Percentiles rank a stretch among this genome's conserved stretches.
Conservation (phyloP, 2,888 invertebrate genomes). For the Phortica okadai region DNA sequence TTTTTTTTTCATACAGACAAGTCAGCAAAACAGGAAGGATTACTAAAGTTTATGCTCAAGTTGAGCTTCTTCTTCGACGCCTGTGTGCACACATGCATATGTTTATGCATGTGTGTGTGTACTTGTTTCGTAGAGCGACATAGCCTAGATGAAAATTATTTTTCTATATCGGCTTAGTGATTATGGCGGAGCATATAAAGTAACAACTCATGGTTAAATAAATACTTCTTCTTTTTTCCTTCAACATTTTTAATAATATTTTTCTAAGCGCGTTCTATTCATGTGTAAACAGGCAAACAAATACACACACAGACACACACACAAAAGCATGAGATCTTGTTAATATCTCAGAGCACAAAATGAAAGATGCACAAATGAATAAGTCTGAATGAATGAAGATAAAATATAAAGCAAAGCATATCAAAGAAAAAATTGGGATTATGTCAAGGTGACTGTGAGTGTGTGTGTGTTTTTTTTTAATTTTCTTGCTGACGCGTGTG, state of each 20-base stretch:
- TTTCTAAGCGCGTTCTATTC: conserved; percentile 3
- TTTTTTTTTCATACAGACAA: background rate
- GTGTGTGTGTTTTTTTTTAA: background rate
- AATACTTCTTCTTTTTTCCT: background rate
- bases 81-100: background rate
- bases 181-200: background rate
- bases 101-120: background rate
- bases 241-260: background rate
- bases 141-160: background rate
- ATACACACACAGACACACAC: conserved; percentile 4
- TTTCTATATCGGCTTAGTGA: conserved; percentile 8
- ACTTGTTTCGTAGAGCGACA: too few relatives aligned
- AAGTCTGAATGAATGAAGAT: conserved; percentile 14
- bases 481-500: background rate
- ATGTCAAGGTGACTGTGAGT: conserved; percentile 20
- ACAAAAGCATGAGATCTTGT: conserved; percentile 30
- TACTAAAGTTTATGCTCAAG: conserved; percentile 35
- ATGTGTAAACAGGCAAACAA: background rate
- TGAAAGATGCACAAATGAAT: conserved; percentile 15
- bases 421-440: conserved; percentile 23
- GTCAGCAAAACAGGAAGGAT: conserved; percentile 34
- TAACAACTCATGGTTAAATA: background rate
- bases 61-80: background rate
- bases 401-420: conserved; percentile 3
- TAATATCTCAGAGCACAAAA: conserved; percentile 31